phyloP scores from a whole-genome alignment of 2,113 vertebrate genomes.

The Oryzias woworae region DNA sequence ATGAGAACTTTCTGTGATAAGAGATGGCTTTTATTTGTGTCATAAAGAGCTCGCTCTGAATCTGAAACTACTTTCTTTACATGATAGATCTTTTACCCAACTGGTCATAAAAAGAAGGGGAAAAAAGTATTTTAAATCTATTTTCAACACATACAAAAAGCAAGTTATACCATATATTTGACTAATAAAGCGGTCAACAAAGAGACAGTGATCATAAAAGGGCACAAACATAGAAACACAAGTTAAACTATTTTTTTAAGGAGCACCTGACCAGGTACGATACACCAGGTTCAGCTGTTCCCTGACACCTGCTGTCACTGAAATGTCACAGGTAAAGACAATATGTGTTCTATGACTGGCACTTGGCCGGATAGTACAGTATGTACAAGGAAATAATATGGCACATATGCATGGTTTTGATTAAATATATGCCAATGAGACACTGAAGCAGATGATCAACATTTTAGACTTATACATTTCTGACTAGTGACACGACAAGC shows the following conservation, averaged over 20 bases:
- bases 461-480: slow-evolving; percentile 12
- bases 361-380: slow-evolving; percentile 54
- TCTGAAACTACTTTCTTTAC: slow-evolving; percentile 36
- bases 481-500: slow-evolving; percentile 44
- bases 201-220: slow-evolving; percentile 19
- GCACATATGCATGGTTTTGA: slow-evolving; percentile 55
- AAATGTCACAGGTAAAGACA: slow-evolving; percentile 50
- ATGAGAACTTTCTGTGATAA: slow-evolving; percentile 63
- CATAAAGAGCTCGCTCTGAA: slow-evolving; percentile 63
- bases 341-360: slow-evolving; percentile 52
- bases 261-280: slow-evolving; percentile 33
- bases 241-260: slow-evolving; percentile 29
- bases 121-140: slow-evolving; percentile 13
- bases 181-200: slow-evolving; percentile 30
- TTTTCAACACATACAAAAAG: slow-evolving; percentile 22
- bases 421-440: slow-evolving; percentile 44
- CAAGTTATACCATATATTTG: slow-evolving; percentile 25
- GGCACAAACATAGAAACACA: slow-evolving; percentile 5
- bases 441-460: slow-evolving; percentile 33
- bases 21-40: slow-evolving; percentile 67
- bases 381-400: slow-evolving; percentile 46
- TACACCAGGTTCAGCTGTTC: slow-evolving; percentile 49
- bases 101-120: slow-evolving; percentile 26
- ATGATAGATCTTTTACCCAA: slow-evolving; percentile 47
- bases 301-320: slow-evolving; percentile 67